phyloP scores from a whole-genome alignment of 92 coral and sea anemone genomes.

The Actinostola sp. region DNA sequence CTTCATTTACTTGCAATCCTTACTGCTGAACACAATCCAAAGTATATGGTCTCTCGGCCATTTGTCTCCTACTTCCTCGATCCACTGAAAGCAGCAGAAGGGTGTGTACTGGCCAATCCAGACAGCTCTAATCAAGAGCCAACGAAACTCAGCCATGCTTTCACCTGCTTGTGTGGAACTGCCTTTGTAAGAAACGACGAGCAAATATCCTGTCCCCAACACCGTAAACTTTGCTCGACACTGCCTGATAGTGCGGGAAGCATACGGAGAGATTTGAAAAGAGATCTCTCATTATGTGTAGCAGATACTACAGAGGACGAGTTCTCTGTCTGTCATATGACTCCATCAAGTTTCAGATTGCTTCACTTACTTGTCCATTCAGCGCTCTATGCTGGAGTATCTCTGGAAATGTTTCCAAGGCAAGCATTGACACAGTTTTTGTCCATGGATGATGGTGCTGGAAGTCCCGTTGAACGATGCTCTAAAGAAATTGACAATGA shows the following conservation, averaged over 20 bases:
- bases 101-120: constrained; percentile 11
- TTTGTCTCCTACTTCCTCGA: constrained; percentile 36
- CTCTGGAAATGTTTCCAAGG: constrained; percentile 31
- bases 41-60: constrained; percentile 11
- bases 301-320: constrained; percentile 13
- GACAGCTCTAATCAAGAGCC: background rate
- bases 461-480: constrained; percentile 29
- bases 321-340: constrained; percentile 34
- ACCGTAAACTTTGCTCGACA: constrained; percentile 12
- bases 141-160: background rate
- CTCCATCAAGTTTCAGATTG: constrained; percentile 56
- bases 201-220: constrained; percentile 10
- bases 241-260: background rate
- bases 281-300: constrained; percentile 12
- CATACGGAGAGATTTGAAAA: background rate
- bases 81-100: constrained; percentile 19
- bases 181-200: constrained; percentile 17
- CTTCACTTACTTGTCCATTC: constrained; percentile 64
- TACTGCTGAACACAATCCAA: constrained; percentile 31
- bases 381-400: constrained; percentile 56
- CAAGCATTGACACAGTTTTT: constrained; percentile 22
- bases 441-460: background rate
- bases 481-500: constrained; percentile 41
- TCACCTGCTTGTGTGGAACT: constrained; percentile 32
- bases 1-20: constrained; percentile 65